phyloP scores from a whole-genome alignment of 2,888 invertebrate genomes.

The Coenonympha glycerion region DNA sequence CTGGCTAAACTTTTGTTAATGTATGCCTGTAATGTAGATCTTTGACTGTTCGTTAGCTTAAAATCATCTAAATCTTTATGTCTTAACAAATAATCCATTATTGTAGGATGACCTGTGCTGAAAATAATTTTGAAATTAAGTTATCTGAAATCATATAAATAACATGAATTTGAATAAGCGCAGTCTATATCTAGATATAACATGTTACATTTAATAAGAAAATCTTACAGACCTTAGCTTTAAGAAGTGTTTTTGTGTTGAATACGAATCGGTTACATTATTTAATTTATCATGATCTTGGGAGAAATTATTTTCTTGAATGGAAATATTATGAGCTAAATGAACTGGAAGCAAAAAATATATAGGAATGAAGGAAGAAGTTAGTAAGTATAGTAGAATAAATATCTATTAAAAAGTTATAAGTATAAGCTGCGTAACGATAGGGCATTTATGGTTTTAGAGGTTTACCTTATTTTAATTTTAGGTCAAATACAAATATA shows the following conservation, averaged over 20 bases:
- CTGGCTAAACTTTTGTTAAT: not conserved
- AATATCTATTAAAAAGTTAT: too few relatives aligned
- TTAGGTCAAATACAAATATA: too few relatives aligned
- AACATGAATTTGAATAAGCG: too few relatives aligned
- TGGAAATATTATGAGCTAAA: constrained; percentile 17
- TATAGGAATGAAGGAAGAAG: too few relatives aligned
- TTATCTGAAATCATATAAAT: too few relatives aligned
- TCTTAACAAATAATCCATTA: not conserved
- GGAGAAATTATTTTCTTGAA: constrained; percentile 3
- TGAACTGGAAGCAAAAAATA: constrained; percentile 22
- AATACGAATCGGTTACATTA: not conserved
- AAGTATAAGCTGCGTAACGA: too few relatives aligned
- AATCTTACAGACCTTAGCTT: constrained; percentile 1
- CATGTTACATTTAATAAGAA: too few relatives aligned
- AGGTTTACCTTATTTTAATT: too few relatives aligned
- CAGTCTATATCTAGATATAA: too few relatives aligned
- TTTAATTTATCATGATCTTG: not conserved
- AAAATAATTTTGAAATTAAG: not conserved
- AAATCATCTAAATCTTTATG: not conserved
- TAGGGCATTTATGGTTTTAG: too few relatives aligned
- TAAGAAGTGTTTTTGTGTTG: not conserved
- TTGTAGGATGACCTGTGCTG: not conserved
- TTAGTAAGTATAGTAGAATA: too few relatives aligned
- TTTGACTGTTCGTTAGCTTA: not conserved
- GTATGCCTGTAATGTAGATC: not conserved